These are phyloP conservation scores for Drosophila sucinea DNA, from an alignment of 1,140 invertebrate species.

Conservation along the genomic window DNA sequence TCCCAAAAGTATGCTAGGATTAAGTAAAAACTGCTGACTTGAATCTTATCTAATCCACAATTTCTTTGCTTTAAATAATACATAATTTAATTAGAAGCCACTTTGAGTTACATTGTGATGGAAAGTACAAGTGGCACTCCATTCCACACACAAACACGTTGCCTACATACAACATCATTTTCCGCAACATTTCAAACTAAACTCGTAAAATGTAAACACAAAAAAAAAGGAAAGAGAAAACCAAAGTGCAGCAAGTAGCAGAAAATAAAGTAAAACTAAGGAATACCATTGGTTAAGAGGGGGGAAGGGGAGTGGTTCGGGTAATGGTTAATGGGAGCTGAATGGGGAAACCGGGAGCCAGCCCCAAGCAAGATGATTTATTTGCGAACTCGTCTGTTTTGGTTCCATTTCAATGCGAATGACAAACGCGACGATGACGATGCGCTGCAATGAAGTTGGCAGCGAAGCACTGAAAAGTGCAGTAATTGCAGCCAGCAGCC, in stretches of 20 bases:
- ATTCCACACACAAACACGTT: conserved; percentile 22
- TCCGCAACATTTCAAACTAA: conserved; percentile 64
- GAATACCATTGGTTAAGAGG: conserved; percentile 13
- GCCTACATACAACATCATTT: conserved; percentile 68
- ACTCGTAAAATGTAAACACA: conserved; percentile 49
- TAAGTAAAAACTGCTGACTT: too few species aligned
- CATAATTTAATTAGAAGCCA: not conserved
- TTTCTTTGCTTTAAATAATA: not conserved
- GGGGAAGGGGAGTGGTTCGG: conserved; percentile 10
- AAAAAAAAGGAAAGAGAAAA: conserved; percentile 27
- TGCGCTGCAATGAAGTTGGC: conserved; percentile 77
- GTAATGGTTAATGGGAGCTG: conserved; percentile 16
- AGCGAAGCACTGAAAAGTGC: conserved; percentile 78
- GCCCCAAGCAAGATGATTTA: conserved; percentile 67
- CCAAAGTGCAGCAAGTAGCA: conserved; percentile 30
- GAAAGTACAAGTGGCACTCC: conserved; percentile 17
- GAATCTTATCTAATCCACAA: not conserved
- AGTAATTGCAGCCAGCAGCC: conserved; percentile 63
- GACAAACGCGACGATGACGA: conserved; percentile 79
- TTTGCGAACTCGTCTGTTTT: conserved; percentile 77
- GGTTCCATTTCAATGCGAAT: conserved; percentile 74
- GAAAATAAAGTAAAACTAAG: conserved; percentile 39
- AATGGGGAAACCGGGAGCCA: conserved; percentile 8
- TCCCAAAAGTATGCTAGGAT: not conserved
- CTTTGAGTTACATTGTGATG: conserved; percentile 23